Conservation (phyloP, 1,140 invertebrate genomes). For the Apis florea region DNA sequence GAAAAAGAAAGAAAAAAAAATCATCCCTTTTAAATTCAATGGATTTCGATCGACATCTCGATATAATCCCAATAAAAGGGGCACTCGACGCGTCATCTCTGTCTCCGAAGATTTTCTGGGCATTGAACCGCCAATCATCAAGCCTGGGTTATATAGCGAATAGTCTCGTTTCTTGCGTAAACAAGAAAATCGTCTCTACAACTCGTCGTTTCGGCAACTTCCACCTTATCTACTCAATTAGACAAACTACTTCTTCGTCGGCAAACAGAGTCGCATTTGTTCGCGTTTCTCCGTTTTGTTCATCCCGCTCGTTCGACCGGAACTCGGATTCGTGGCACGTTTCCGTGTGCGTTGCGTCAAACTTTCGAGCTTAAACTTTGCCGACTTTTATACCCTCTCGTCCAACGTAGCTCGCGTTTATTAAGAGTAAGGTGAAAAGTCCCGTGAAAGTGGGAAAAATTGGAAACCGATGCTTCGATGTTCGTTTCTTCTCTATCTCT, state of each 20-base stretch:
- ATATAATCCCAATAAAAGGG: neutral
- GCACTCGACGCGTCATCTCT: neutral
- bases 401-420: constrained; percentile 33
- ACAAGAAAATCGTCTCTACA: constrained; percentile 64
- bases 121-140: constrained; percentile 9
- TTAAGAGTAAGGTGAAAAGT: constrained; percentile 46
- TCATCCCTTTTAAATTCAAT: neutral
- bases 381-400: constrained; percentile 18
- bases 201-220: constrained; percentile 57
- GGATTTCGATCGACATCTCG: neutral
- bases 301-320: neutral
- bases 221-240: constrained; percentile 69
- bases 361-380: constrained; percentile 62
- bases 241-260: constrained; percentile 59
- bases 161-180: constrained; percentile 59
- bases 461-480: constrained; percentile 5
- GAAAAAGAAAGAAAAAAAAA: no score
- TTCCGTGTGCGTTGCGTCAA: constrained; percentile 25
- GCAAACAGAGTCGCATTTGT: constrained; percentile 47
- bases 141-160: constrained; percentile 11
- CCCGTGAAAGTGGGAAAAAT: constrained; percentile 1
- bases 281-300: constrained; percentile 10
- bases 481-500: neutral
- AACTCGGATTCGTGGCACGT: neutral
- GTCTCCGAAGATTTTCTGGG: neutral